Conservation (phyloP, 53 echinoderm and acorn worm species). For the Stichopus horrens region DNA sequence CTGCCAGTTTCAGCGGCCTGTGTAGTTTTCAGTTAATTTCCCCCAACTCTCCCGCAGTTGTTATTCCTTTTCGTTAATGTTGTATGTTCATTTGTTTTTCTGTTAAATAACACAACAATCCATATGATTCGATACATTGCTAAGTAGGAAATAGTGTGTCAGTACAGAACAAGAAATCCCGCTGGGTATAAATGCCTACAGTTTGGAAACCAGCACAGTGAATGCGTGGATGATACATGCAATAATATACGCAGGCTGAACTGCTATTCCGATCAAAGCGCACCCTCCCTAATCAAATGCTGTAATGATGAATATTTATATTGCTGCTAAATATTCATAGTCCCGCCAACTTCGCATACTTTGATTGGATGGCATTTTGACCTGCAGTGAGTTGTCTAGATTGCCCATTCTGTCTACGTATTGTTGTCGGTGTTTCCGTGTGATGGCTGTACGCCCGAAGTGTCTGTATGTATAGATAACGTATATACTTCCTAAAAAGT, state of each 20-base stretch:
- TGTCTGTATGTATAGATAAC: no score
- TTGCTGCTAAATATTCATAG: not conserved
- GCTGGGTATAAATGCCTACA: not conserved
- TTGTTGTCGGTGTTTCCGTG: not conserved
- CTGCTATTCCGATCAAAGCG: not conserved
- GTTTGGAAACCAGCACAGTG: not conserved
- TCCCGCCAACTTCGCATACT: conserved; percentile 12
- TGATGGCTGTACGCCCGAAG: not conserved
- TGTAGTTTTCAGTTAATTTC: no score
- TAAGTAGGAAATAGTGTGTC: no score
- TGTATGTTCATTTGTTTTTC: no score
- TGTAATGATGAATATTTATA: not conserved
- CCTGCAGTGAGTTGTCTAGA: not conserved
- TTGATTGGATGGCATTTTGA: not conserved
- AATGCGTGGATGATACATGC: not conserved
- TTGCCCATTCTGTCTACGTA: not conserved
- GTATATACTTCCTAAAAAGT: no score
- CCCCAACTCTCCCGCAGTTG: no score
- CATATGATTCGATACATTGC: no score
- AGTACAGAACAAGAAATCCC: no score
- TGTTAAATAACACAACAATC: no score
- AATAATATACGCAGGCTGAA: not conserved
- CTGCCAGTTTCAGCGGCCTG: no score
- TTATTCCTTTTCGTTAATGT: no score
- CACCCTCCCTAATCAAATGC: not conserved